Base-by-base conservation (phyloP, 2,888 invertebrate genomes). In the Dioctria linearis region DNA sequence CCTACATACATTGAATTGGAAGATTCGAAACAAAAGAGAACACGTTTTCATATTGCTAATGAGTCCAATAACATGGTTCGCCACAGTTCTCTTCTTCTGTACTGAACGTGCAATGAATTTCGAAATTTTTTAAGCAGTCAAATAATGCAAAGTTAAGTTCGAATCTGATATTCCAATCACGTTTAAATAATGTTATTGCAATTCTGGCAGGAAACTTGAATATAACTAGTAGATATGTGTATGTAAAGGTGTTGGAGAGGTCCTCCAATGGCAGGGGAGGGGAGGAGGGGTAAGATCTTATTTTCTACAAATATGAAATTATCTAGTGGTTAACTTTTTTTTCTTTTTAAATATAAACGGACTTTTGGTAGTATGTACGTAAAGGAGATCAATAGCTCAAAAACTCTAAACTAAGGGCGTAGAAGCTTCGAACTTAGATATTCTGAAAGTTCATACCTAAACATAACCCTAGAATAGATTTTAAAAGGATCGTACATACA, bases 31-130 rank as follows among this genome's bases (percentile, higher is more conserved):
- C 75, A 75, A 75, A 75, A 75, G 75, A 59, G 42, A 75, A 13
- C 75, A 75, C 75, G 75, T 75, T 75, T 75, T 61, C 57, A 75
- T 75, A 75, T 75, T 75, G 61, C 75, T 75, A 75, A 75, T 75
- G 61, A 75, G 75, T 75, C 57, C 75, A 75, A 75, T 75, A 75
- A 75, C 75, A 75, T 75, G 75, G 39, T 75, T 59, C 43, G 75
- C 75, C 75, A 75, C 61, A 75, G 57, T 75, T 25, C 25, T 25
- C 25, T 25, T 25, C 43, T 59, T 43, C 59, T 43, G 59, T 57
- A 43, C 43, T 61, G 59, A 59, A 75, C 75, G 75, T 75, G 75
- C 51, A 51, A 37, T 3, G 71, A 49, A 71, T 71, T 49, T 6
- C 25, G 25, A 25, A 43, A 71, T 54, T 71, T 46, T 6, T 6